Percentiles rank a stretch among this genome's conserved stretches.
phyloP scores from a whole-genome alignment of 2,797 vertebrate species.

The Gymnoscopelus braueri region DNA sequence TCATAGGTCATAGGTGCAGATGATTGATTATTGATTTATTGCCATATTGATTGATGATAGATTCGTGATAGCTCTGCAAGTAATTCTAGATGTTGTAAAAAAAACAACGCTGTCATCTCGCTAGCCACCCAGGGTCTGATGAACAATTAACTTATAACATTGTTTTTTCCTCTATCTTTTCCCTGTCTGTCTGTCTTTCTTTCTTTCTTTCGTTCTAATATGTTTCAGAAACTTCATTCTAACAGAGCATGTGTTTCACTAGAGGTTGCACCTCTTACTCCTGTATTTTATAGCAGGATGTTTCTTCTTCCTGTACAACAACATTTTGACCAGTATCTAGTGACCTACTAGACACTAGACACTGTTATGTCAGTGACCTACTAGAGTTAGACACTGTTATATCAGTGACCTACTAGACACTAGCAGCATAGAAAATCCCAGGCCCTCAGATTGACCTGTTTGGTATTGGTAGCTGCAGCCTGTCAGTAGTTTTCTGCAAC shows the following conservation, averaged over 20 bases:
- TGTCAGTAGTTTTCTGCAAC: constrained; percentile 37
- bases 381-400: background rate
- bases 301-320: constrained; percentile 22
- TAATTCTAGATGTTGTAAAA: too few species aligned
- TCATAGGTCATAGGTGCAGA: background rate
- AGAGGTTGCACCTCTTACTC: constrained; percentile 3
- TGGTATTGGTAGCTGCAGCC: constrained; percentile 46
- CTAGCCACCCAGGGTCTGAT: too few species aligned
- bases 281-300: constrained; percentile 7
- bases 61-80: too few species aligned
- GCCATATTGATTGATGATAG: background rate
- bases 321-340: background rate
- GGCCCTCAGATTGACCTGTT: constrained; percentile 28
- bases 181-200: too few species aligned
- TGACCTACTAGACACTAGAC: constrained; percentile 15
- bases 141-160: background rate
- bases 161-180: background rate
- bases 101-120: too few species aligned
- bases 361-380: too few species aligned
- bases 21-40: constrained; percentile 10
- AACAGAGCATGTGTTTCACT: too few species aligned
- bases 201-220: too few species aligned
- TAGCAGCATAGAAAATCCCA: constrained; percentile 41
- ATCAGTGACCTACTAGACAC: constrained; percentile 6
- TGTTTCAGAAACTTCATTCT: too few species aligned